Evolutionary conservation across 1,140 invertebrate genomes (phyloP), one percentile per base, ranked within the genome.

Genomic region (Drosophila santomea): DNA sequence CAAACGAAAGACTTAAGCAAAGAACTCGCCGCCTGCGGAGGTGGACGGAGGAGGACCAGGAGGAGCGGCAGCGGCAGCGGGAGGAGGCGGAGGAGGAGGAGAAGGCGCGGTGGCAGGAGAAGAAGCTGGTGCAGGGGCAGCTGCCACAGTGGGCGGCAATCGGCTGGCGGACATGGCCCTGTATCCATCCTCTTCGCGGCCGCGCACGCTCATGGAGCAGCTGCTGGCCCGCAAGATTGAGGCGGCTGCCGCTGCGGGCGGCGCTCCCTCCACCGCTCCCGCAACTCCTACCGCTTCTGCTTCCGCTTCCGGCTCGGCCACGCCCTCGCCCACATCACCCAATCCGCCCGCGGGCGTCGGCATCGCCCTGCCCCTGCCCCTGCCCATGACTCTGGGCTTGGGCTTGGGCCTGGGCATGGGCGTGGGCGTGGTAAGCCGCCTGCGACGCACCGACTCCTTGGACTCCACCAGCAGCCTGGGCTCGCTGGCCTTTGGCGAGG

Each of bases 221-320:
- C 92, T 97, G 48, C 93, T 97, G 43, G 95, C 96, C 20, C 96
- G 95, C 3, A 97, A 97, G 92, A 96, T 96, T 93, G 96, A 96
- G 81, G 94, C 93, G 41, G 90, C 90, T 1, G 85, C 88, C 14
- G 72, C 72, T 36, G 15, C 78, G 7, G 47, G 60, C 92, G 93
- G 35, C 91, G 82, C 10, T 60, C 51, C 61, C 47, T 62, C 45
- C 88, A 1, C 96, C 96, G 36, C 32, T 25, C 4, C 41, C 36
- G 15, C 48, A 35, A 11, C 8, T 54, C 60, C 60, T 23, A 52
- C 39, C 90, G 93, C 95, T 95, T 96, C 90, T 95, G 28, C 60
- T 20, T 55, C 39, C 90, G 93, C 95, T 95, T 96, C 90, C 95
- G 28, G 50, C 52, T 52, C 51, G 6, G 44, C 41, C 32, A 20